Conservation (phyloP, 2,113 vertebrate genomes). For the Narcine bancroftii region DNA sequence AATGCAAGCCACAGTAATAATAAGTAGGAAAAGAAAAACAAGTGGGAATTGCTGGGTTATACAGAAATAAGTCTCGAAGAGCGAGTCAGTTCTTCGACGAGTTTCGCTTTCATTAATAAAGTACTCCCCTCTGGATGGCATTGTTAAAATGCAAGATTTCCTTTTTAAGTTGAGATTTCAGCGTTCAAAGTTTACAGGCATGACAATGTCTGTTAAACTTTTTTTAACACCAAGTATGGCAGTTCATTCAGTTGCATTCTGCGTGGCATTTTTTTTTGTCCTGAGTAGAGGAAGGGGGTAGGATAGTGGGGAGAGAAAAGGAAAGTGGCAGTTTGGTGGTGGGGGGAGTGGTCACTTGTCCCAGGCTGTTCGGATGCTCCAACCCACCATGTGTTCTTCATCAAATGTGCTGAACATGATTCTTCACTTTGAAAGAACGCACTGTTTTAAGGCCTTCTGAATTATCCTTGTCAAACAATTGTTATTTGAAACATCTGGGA, state of each 20-base stretch:
- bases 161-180: not conserved
- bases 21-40: constrained; percentile 73
- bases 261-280: constrained; percentile 35
- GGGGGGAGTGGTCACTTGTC: constrained; percentile 38
- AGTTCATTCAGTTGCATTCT: constrained; percentile 38
- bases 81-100: constrained; percentile 63
- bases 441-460: not conserved
- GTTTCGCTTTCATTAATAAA: constrained; percentile 75
- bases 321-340: not conserved
- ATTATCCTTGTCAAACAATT: not conserved
- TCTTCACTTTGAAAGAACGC: constrained; percentile 38
- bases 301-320: not conserved
- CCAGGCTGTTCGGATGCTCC: constrained; percentile 36
- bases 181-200: not conserved
- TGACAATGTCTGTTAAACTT: not conserved
- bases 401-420: constrained; percentile 36
- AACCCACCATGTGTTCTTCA: constrained; percentile 42
- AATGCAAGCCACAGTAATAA: constrained; percentile 61
- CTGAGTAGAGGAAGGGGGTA: not conserved
- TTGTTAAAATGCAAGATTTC: constrained; percentile 48
- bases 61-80: constrained; percentile 83
- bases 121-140: constrained; percentile 92
- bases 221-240: not conserved
- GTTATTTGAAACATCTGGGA: not conserved
- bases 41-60: constrained; percentile 81